Evolutionary conservation across 2,797 vertebrate genomes (phyloP), one percentile per base, ranked within the genome.

Genomic region (Eulemur albifrons): DNA sequence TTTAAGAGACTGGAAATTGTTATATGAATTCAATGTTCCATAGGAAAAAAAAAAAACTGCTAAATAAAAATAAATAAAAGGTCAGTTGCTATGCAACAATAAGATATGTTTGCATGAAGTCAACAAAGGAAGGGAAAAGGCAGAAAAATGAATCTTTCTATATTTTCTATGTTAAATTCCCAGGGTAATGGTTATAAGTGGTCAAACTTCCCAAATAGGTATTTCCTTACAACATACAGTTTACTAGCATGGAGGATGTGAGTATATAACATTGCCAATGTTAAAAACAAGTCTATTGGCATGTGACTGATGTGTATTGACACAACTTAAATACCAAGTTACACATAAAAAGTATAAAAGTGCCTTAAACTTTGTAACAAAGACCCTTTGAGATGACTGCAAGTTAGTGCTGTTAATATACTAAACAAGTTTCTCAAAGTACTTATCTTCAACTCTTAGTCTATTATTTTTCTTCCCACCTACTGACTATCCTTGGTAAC

Each of bases 21-120:
- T 83, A 93, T 4, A 93, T 1, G 89, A 69, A 81, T 45, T 83
- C 79, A 65, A 67, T 57, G 77, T 73, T 73, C n/a, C 76, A 73
- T 0, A 61, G 27, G 32, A 5, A 20, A 57, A 38, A 82, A 90
- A 80, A 57, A 92, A 40, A 40, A 63, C 43, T 54, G 25, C 59
- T 96, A 86, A 92, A 92, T n/a, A 75, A 80, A 97, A 93, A 80
- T 30, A 84, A 86, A 88, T 27, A 86, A 12, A 84, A 76, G 30
- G 45, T 45, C 61, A 75, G 93, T 2, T 86, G 90, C 90, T 79
- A 88, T 30, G 48, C 63, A 95, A 92, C 76, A 84, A 5, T 52
- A 85, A 85, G 73, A 35, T 38, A 35, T 7, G 11, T 54, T 38
- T 35, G 3, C n/a, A 38, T 67, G 17, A 65, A 72, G 61, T 92